Percentiles rank a stretch among this genome's conserved stretches.
Evolutionary conservation across 1,140 invertebrate species (phyloP).

Genomic region (Diabrotica virgifera): DNA sequence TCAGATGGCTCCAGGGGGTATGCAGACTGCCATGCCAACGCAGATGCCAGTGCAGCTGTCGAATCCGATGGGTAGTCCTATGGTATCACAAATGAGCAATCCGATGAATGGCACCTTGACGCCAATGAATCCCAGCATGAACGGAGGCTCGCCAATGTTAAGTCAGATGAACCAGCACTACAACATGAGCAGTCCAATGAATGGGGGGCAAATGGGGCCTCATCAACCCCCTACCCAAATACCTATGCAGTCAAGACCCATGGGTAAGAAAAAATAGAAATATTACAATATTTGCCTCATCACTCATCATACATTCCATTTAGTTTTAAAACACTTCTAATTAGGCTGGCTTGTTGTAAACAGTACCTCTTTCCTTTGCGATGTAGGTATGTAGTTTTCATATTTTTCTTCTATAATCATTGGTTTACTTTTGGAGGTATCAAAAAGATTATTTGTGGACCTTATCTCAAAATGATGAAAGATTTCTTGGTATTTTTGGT

Average conservation of each 20-base stretch:
- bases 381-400: no score
- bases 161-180: conserved; percentile 43
- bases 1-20: conserved; percentile 53
- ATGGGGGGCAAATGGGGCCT: conserved; percentile 30
- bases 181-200: conserved; percentile 30
- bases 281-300: no score
- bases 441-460: no score
- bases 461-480: no score
- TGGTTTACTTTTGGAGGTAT: no score
- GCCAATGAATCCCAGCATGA: conserved; percentile 39
- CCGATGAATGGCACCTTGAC: conserved; percentile 57
- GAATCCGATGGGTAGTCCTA: conserved; percentile 39
- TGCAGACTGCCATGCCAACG: conserved; percentile 53
- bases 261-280: conserved; percentile 22
- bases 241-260: conserved; percentile 34
- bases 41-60: conserved; percentile 41
- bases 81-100: conserved; percentile 39
- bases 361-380: no score
- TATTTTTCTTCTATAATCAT: no score
- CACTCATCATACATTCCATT: no score
- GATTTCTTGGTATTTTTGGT: no score
- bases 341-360: no score
- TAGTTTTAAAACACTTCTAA: no score
- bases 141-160: conserved; percentile 36
- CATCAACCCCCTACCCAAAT: conserved; percentile 29